Evolutionary conservation across 2,888 invertebrate species (phyloP).

Genomic region (Drosophila pseudotalamancana): DNA sequence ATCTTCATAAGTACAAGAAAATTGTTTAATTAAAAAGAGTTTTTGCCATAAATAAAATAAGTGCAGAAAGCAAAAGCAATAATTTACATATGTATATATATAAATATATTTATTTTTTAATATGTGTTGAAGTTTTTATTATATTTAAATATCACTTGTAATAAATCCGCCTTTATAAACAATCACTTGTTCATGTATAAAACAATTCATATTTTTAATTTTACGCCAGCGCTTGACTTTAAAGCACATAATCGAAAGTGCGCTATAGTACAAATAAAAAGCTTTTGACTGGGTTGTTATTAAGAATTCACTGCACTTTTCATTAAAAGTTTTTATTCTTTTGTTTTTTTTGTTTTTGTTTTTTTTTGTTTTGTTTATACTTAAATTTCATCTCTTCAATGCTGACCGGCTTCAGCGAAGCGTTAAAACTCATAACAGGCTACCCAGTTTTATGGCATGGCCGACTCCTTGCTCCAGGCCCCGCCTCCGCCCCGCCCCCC

Average conservation of each 20-base stretch:
- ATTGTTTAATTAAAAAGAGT: no score
- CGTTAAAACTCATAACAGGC: conserved; percentile 68
- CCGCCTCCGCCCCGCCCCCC: not conserved
- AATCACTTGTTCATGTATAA: not conserved
- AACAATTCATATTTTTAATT: not conserved
- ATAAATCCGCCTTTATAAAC: not conserved
- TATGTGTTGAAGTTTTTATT: not conserved
- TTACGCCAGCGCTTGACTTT: conserved; percentile 19
- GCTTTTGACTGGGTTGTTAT: conserved; percentile 19
- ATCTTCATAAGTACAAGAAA: no score
- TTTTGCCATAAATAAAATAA: no score
- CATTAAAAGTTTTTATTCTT: conserved; percentile 60
- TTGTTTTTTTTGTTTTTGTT: not conserved
- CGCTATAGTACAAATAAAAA: conserved; percentile 13
- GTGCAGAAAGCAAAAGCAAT: no score
- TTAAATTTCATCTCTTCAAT: conserved; percentile 48
- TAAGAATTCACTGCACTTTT: conserved; percentile 55
- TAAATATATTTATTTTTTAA: no score
- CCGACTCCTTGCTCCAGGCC: not conserved
- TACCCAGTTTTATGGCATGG: conserved; percentile 44
- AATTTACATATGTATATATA: no score
- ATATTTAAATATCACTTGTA: conserved; percentile 1
- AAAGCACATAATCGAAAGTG: conserved; percentile 22
- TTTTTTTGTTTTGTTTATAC: conserved; percentile 30
- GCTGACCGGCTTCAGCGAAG: conserved; percentile 42